A percentile compares a stretch with the other conserved stretches of the same genome.
Evolutionary conservation across 2,113 vertebrate species (phyloP).

Genomic region (Sylvietta virens): DNA sequence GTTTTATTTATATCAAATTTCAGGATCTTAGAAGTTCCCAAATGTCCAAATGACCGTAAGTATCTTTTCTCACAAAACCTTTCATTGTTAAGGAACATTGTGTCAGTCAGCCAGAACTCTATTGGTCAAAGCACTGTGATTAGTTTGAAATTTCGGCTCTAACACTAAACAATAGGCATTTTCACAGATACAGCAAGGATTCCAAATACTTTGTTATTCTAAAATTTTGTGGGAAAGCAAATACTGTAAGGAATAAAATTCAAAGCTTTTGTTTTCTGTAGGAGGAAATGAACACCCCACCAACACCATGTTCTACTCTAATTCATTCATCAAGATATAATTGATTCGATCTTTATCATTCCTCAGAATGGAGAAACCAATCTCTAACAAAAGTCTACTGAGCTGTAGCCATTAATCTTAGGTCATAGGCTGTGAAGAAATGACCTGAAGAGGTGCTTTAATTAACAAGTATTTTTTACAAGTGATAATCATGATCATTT

Average conservation of each 20-base stretch:
- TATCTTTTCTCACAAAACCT: not conserved
- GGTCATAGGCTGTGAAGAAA: not conserved
- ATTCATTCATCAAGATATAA: not conserved
- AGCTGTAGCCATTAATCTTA: not conserved
- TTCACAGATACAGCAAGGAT: not conserved
- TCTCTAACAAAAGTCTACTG: not conserved
- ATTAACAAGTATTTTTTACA: constrained; percentile 11
- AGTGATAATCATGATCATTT: not conserved
- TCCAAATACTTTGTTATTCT: not conserved
- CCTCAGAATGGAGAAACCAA: not conserved
- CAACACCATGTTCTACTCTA: not conserved
- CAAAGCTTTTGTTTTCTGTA: not conserved
- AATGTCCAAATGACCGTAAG: not conserved
- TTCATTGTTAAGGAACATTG: not conserved
- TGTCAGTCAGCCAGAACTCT: not conserved
- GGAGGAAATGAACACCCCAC: not conserved
- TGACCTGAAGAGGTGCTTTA: not conserved
- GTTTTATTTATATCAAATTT: not conserved
- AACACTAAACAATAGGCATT: not conserved
- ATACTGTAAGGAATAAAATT: not conserved
- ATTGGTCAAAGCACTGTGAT: not conserved
- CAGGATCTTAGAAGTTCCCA: not conserved
- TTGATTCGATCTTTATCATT: constrained; percentile 10
- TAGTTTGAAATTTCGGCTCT: not conserved
- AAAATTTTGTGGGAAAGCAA: not conserved